phyloP scores from a whole-genome alignment of 2,113 vertebrate genomes.

The Solenodon paradoxus region DNA sequence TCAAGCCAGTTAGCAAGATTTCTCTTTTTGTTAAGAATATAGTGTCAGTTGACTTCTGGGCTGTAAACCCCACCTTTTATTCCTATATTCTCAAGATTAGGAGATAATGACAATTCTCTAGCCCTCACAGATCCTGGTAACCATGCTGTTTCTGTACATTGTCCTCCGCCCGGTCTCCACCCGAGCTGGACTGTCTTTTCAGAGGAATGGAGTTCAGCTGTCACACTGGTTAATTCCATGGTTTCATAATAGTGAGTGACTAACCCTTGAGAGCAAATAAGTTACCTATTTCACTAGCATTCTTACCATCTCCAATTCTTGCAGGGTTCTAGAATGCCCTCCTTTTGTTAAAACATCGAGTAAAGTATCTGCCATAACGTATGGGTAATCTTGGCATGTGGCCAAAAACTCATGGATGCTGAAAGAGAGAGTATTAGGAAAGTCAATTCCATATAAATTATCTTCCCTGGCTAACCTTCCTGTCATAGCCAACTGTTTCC shows the following conservation, averaged over 20 bases:
- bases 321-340: slow-evolving; percentile 91
- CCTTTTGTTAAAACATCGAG: slow-evolving; percentile 95
- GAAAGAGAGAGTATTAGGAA: slow-evolving; percentile 54
- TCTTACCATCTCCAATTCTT: slow-evolving; percentile 87
- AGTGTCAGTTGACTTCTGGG: not conserved
- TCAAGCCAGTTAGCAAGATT: not conserved
- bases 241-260: slow-evolving; percentile 50
- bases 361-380: slow-evolving; percentile 94
- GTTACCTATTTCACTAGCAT: not conserved
- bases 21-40: not conserved
- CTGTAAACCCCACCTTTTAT: not conserved
- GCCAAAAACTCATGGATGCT: slow-evolving; percentile 91
- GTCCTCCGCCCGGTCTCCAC: slow-evolving; percentile 43
- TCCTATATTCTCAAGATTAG: not conserved
- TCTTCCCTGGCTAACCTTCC: not conserved
- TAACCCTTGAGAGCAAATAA: slow-evolving; percentile 26
- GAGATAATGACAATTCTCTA: not conserved
- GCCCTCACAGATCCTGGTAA: not conserved
- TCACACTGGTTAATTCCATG: slow-evolving; percentile 7
- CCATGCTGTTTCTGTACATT: not conserved
- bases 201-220: slow-evolving; percentile 24
- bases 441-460: not conserved
- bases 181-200: not conserved
- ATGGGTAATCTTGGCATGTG: slow-evolving; percentile 91
- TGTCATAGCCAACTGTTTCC: not conserved